These are phyloP conservation scores for Yponomeuta sedellus DNA, from an alignment of 2,888 invertebrate species.

Conservation along the genomic window DNA sequence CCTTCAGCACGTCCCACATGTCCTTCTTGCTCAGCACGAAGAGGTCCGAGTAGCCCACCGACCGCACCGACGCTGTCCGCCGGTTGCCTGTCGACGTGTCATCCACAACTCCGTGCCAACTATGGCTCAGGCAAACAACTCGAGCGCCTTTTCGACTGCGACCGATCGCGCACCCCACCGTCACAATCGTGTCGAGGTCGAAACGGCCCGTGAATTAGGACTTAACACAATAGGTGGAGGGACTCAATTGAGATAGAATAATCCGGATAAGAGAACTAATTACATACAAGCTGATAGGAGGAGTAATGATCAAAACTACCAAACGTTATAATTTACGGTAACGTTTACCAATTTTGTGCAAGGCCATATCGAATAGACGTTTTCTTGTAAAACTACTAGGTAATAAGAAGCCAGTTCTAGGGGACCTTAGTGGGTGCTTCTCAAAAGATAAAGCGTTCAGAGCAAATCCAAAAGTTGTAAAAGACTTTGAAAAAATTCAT, in stretches of 20 bases:
- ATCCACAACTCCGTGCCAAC: constrained; percentile 76
- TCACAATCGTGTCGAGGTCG: constrained; percentile 14
- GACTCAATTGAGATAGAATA: constrained; percentile 13
- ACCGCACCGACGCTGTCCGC: constrained; percentile 97
- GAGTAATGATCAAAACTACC: constrained; percentile 11
- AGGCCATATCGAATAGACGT: constrained; percentile 19
- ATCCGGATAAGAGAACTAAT: not conserved
- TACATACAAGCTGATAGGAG: constrained; percentile 12
- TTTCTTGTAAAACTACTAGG: constrained; percentile 35
- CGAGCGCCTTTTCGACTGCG: constrained; percentile 41
- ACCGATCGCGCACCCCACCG: constrained; percentile 10
- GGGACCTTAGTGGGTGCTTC: constrained; percentile 47
- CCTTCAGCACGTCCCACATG: constrained; percentile 99
- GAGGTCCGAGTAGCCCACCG: constrained; percentile 98
- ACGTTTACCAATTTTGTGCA: constrained; percentile 14
- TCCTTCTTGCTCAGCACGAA: constrained; percentile 99
- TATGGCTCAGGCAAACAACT: constrained; percentile 46
- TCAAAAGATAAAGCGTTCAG: constrained; percentile 60
- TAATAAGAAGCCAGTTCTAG: constrained; percentile 59
- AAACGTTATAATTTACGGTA: constrained; percentile 9
- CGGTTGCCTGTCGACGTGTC: constrained; percentile 90
- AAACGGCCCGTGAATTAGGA: constrained; percentile 15
- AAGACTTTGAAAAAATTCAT: constrained; percentile 37
- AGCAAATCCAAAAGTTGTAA: constrained; percentile 40
- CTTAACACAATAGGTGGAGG: not conserved